Evolutionary conservation across 2,797 vertebrate species (phyloP).

Genomic region (Hippopotamyrus pictus): DNA sequence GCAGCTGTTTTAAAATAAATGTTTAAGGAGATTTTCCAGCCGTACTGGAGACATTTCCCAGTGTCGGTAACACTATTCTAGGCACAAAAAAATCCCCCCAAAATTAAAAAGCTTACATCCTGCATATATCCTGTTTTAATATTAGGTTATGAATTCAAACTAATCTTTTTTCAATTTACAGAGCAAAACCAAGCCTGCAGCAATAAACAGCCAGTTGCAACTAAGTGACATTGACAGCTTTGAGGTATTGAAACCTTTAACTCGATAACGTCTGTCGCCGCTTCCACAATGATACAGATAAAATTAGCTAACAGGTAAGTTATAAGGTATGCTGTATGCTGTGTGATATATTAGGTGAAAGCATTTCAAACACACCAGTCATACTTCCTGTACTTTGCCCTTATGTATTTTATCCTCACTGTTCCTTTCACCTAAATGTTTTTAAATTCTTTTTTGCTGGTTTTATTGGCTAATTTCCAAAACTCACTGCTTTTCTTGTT

Average conservation of each 20-base stretch:
- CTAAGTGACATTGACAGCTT: not conserved
- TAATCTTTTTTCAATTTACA: conserved; percentile 1
- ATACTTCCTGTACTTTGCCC: not conserved
- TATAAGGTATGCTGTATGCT: not conserved
- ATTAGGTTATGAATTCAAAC: conserved; percentile 1
- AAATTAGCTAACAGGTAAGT: not conserved
- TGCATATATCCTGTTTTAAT: not conserved
- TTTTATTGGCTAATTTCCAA: not conserved
- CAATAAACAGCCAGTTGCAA: not conserved
- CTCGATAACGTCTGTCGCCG: not conserved
- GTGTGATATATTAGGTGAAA: not conserved
- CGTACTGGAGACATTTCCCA: not conserved
- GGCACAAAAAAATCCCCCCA: not conserved
- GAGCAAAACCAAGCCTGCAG: not conserved
- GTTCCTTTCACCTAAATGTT: not conserved
- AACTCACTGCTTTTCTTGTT: not conserved
- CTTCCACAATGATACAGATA: not conserved
- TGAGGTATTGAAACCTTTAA: conserved; percentile 1
- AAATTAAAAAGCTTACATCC: not conserved
- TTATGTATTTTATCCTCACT: not conserved
- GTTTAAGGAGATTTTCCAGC: not conserved
- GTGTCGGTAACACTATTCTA: not conserved
- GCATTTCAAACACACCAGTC: not conserved
- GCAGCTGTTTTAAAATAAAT: not conserved
- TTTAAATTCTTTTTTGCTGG: not conserved